Evolutionary conservation across 2,888 invertebrate species (phyloP).

Genomic region (Drosophila paranaensis): DNA sequence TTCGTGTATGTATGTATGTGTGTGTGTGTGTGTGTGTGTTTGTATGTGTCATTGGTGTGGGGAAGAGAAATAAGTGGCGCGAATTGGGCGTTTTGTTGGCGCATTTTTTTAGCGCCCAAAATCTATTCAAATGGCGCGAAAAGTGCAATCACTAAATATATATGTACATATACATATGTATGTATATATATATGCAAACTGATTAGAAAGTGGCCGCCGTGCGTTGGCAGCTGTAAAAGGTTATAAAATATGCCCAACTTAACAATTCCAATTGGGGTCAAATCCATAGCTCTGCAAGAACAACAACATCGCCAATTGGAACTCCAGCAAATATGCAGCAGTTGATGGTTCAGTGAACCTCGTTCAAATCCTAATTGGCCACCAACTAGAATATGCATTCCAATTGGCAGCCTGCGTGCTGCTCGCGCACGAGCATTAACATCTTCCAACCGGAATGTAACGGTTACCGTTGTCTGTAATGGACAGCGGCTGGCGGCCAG

Average conservation of each 20-base stretch:
- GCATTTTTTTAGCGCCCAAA: conserved; percentile 79
- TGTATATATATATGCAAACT: conserved; percentile 33
- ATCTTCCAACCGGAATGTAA: conserved; percentile 46
- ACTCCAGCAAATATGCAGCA: neutral
- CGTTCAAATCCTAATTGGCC: conserved; percentile 1
- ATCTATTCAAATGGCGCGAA: conserved; percentile 73
- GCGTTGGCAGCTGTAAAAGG: neutral
- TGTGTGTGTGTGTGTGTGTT: conserved; percentile 51
- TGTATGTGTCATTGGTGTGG: conserved; percentile 48
- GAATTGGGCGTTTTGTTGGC: conserved; percentile 78
- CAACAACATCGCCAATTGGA: neutral
- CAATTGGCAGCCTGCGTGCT: conserved; percentile 16
- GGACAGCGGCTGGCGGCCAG: neutral
- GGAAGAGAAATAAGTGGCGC: conserved; percentile 66
- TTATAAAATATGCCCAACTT: neutral
- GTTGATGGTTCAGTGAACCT: conserved; percentile 16
- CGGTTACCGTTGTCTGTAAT: conserved; percentile 24
- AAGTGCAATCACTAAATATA: conserved; percentile 66
- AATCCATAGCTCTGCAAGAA: neutral
- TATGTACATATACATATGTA: neutral
- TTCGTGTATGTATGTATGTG: conserved; percentile 30
- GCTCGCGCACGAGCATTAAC: neutral
- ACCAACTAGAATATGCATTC: neutral
- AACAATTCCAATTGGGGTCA: conserved; percentile 17
- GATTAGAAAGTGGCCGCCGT: conserved; percentile 41